phyloP scores from a whole-genome alignment of 2,888 invertebrate genomes.

The Netelia virgata region DNA sequence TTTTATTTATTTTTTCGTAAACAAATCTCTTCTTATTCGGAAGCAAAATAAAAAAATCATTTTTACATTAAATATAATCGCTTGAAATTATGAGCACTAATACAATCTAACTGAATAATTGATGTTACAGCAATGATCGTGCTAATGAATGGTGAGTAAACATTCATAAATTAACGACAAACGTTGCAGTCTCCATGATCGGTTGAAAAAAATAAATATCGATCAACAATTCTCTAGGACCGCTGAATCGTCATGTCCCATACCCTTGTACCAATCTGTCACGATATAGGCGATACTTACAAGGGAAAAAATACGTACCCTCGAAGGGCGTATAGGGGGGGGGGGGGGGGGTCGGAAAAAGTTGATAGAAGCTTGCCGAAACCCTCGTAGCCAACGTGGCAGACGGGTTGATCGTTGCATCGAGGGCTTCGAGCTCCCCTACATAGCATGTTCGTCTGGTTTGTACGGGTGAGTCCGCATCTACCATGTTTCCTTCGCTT shows the following conservation, averaged over 20 bases:
- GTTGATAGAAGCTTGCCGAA: slow-evolving; percentile 11
- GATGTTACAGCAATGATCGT: no score
- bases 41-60: no score
- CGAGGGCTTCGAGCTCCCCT: slow-evolving; percentile 35
- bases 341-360: slow-evolving; percentile 12
- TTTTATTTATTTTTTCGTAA: no score
- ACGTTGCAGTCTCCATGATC: not conserved
- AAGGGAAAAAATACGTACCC: not conserved
- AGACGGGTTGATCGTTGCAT: slow-evolving; percentile 29
- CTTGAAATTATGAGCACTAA: no score
- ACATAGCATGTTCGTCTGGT: slow-evolving; percentile 1
- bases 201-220: not conserved
- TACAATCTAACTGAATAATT: no score
- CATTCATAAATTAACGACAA: not conserved
- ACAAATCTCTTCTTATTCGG: no score
- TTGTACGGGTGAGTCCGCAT: slow-evolving; percentile 25
- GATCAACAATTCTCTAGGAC: not conserved
- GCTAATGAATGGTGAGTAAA: no score
- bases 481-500: slow-evolving; percentile 4
- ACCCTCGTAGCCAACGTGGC: slow-evolving; percentile 11
- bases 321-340: slow-evolving; percentile 10
- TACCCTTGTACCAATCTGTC: not conserved
- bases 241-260: not conserved
- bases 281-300: not conserved
- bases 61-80: no score